A percentile compares a stretch with the other conserved stretches of the same genome.
These are phyloP conservation scores for Hyles euphorbiae DNA, from an alignment of 1,140 invertebrate species.

Conservation along the genomic window DNA sequence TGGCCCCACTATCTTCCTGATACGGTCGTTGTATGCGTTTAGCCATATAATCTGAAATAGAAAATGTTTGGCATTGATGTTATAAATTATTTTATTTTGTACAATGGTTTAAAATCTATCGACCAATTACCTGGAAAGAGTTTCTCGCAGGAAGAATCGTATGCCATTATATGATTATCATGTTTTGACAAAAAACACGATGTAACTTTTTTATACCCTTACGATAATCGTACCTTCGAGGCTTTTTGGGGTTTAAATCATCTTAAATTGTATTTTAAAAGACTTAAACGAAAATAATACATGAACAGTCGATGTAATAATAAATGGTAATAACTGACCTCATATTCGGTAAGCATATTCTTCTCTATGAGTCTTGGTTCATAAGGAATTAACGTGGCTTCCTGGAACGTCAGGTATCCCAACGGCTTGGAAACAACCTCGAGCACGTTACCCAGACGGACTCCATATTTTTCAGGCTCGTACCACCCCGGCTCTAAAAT, in stretches of 20 bases:
- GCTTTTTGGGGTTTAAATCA: too few relatives aligned
- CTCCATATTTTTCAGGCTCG: slow-evolving; percentile 90
- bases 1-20: slow-evolving; percentile 81
- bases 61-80: background rate
- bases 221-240: too few relatives aligned
- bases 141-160: too few relatives aligned
- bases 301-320: too few relatives aligned
- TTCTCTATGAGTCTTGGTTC: slow-evolving; percentile 93
- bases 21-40: slow-evolving; percentile 85
- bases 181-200: too few relatives aligned
- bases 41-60: slow-evolving; percentile 82
- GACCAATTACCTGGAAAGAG: too few relatives aligned
- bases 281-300: too few relatives aligned
- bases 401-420: slow-evolving; percentile 84
- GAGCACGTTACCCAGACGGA: slow-evolving; percentile 94
- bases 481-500: slow-evolving; percentile 86
- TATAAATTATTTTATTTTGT: too few relatives aligned
- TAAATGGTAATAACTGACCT: slow-evolving; percentile 73
- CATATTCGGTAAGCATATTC: slow-evolving; percentile 83
- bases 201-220: too few relatives aligned
- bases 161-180: too few relatives aligned
- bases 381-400: slow-evolving; percentile 93
- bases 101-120: too few relatives aligned
- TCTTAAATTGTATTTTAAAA: too few relatives aligned
- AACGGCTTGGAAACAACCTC: slow-evolving; percentile 82